Evolutionary conservation across 2,797 vertebrate species (phyloP), one percentile per base, ranked within the genome.

Genomic region (Coranthus polyacanthus): DNA sequence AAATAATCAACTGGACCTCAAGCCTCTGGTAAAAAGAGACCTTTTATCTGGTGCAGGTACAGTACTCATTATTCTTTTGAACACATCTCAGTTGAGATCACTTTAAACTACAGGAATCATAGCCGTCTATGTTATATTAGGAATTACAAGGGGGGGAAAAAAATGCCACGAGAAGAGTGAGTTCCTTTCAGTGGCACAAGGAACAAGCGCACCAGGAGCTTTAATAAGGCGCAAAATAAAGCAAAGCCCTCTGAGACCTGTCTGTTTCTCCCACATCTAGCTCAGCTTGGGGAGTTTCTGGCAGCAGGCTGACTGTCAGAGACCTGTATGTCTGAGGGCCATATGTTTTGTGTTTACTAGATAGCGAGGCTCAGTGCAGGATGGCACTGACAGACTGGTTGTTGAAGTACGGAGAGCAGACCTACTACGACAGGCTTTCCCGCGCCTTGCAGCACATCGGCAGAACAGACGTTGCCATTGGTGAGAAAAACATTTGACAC

Each of bases 351-450:
- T 85, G 82, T 86, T 84, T 41, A 57, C 70, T 29, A 94, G 93
- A 82, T 24, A 69, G 69, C 15, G 79, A 77, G 13, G 54, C 73
- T 34, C 22, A 83, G 67, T 98, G 96, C 81, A 85, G 80, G 0
- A 74, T 82, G 1, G 74, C 74, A 0, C 88, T 98, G 69, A 89
- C 72, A 52, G 63, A 15, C 36, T 96, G 96, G 96, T 81, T 97
- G 84, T 47, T 51, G 26, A 71, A 34, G 0, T 57, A 88, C 0
- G 93, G 93, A 0, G 20, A 92, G 13, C 54, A 47, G 47, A 90
- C 79, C 2, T 91, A 94, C 64, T 96, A 95, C 86, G 95, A 97
- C 89, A 93, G 91, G 16, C 87, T 98, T 61, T 88, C 88, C 5
- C 92, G 91, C 0, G 90, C 90, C 73, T 90, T 98, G 58, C 92